Conservation (phyloP, 1,140 invertebrate species). For the Lineus longissimus region DNA sequence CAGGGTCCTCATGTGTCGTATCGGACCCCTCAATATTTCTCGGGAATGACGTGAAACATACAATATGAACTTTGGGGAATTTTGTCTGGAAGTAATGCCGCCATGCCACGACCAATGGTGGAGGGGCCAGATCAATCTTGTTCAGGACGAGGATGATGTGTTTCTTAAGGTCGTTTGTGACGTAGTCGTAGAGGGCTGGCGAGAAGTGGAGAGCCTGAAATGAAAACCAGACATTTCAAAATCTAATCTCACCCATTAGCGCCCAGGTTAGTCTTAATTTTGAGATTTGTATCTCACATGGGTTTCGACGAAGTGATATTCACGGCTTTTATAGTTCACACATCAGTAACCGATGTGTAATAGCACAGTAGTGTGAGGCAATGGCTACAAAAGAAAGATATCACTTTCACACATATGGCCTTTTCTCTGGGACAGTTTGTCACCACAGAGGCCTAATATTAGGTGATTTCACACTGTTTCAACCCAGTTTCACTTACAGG, state of each 20-base stretch:
- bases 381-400: no score
- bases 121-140: slow-evolving; percentile 85
- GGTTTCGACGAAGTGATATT: no score
- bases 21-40: slow-evolving; percentile 19
- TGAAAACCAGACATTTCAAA: slow-evolving; percentile 6
- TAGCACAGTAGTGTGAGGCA: no score
- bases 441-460: no score
- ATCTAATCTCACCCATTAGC: no score
- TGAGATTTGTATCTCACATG: no score
- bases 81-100: slow-evolving; percentile 70
- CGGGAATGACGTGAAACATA: slow-evolving; percentile 81
- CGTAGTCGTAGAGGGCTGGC: slow-evolving; percentile 78
- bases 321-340: no score
- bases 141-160: slow-evolving; percentile 84
- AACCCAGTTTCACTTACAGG: slow-evolving; percentile 67
- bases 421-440: no score
- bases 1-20: slow-evolving; percentile 12
- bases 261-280: no score
- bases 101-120: slow-evolving; percentile 81
- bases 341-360: no score
- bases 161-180: slow-evolving; percentile 71
- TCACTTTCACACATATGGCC: no score
- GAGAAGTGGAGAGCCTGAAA: slow-evolving; percentile 70
- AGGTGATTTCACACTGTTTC: no score
- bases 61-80: slow-evolving; percentile 72